Evolutionary conservation across 2,113 vertebrate genomes (phyloP).

Genomic region (Neotoma lepida): DNA sequence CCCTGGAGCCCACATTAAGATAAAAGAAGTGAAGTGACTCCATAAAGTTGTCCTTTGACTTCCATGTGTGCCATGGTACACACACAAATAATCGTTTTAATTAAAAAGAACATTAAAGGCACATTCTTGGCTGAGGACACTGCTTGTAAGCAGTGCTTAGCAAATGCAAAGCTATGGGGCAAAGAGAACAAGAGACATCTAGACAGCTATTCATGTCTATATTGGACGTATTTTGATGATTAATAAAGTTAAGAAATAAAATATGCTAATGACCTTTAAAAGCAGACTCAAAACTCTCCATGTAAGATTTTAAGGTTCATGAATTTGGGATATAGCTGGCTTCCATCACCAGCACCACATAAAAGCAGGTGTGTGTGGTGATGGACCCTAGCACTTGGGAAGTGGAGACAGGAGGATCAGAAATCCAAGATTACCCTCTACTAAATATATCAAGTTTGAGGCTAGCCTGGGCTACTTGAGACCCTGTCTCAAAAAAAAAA

Average conservation of each 20-base stretch:
- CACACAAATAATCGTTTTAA: not conserved
- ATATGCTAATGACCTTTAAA: not conserved
- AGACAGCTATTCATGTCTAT: not conserved
- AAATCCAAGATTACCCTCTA: not conserved
- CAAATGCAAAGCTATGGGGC: not conserved
- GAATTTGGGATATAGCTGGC: not conserved
- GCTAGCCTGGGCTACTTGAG: not conserved
- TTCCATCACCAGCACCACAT: not conserved
- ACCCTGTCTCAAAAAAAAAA: not conserved
- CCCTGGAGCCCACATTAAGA: not conserved
- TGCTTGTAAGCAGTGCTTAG: not conserved
- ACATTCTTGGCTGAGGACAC: not conserved
- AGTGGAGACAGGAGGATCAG: not conserved
- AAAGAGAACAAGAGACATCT: not conserved
- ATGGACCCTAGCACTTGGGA: not conserved
- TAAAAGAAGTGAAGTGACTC: not conserved
- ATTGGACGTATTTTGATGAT: not conserved
- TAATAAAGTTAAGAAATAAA: slow-evolving; percentile 56
- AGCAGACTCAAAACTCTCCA: not conserved
- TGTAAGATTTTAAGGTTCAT: not conserved
- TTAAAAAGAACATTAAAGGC: not conserved
- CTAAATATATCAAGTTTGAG: not conserved
- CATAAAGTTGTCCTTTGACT: not conserved
- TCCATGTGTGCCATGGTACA: not conserved
- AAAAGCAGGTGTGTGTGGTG: not conserved